These are phyloP conservation scores for Drosophila gaucha DNA, from an alignment of 2,888 invertebrate species.

Conservation along the genomic window DNA sequence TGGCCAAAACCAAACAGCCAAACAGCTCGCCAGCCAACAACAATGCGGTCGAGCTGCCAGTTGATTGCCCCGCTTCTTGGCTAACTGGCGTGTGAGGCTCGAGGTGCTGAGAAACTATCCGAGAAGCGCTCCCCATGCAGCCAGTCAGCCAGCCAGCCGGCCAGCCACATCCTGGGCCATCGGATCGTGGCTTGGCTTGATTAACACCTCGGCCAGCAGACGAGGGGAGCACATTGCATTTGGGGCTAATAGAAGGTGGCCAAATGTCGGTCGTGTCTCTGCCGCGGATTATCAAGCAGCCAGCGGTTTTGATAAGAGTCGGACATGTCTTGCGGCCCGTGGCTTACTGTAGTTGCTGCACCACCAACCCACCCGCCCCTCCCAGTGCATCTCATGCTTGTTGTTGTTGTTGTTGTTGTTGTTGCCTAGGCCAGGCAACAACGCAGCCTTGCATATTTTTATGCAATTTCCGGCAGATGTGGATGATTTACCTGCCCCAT, in stretches of 20 bases:
- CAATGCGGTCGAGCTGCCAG: constrained; percentile 43
- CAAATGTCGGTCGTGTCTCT: constrained; percentile 73
- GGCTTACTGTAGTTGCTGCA: constrained; percentile 53
- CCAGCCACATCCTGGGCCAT: constrained; percentile 50
- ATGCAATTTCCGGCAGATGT: constrained; percentile 81
- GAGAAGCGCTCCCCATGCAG: constrained; percentile 37
- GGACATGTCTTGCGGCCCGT: constrained; percentile 57
- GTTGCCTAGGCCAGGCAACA: constrained; percentile 37
- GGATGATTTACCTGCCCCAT: constrained; percentile 71
- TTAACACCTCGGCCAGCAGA: constrained; percentile 53
- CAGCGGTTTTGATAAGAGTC: constrained; percentile 72
- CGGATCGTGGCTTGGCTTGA: constrained; percentile 58
- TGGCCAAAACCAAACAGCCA: constrained; percentile 56
- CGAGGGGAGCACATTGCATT: constrained; percentile 9
- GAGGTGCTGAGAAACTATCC: constrained; percentile 35
- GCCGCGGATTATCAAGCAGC: constrained; percentile 74
- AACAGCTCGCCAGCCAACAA: constrained; percentile 22
- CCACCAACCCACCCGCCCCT: not conserved
- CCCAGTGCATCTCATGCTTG: not conserved
- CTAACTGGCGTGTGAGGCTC: constrained; percentile 38
- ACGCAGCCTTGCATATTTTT: constrained; percentile 73
- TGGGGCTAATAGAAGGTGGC: constrained; percentile 64
- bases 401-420: constrained; percentile 19
- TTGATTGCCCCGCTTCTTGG: constrained; percentile 59
- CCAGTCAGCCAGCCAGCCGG: constrained; percentile 20